Evolutionary conservation across 2,113 vertebrate species (phyloP), one percentile per base, ranked within the genome.

Genomic region (Collichthys lucidus): DNA sequence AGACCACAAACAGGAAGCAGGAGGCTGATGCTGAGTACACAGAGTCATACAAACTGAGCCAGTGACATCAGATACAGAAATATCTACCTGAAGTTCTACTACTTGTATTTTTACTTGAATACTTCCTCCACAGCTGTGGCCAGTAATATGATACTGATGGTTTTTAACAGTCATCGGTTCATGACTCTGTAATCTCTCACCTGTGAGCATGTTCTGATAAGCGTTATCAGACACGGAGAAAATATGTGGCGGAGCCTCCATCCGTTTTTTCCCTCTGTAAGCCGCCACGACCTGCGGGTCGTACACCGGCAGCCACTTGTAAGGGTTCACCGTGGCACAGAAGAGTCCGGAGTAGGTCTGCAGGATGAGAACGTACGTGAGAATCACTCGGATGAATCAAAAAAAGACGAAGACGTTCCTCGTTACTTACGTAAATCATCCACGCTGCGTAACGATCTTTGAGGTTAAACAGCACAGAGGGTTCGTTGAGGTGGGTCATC

Each of bases 401-500:
- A 24, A n/a, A 50, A 35, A 68, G 14, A 0, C 6, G 15, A 53
- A 19, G 53, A 17, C 0, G 8, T 42, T 4, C 3, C 26, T 20
- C 3, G 16, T 29, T 11, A 55, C 86, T 77, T 0, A 94, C 88
- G 94, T 96, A 50, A 91, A 97, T 97, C 96, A 97, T 96, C 96
- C 96, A 97, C 20, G 96, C 96, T 2, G 94, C 95, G 52, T 97
- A 98, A 68, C 94, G 94, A 19, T 97, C 96, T 92, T 97, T 96
- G 90, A 97, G 96, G 92, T 97, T 97, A 92, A 94, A 97, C 60
- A 97, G 92, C 86, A 97, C 94, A 0, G 96, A 93, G 0, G 96
- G 95, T 72, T 97, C 96, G 0, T 96, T 96, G 20, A 98, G 95
- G 57, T 97, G 96, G 61, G 96, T 97, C 96, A 97, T 97, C 96